Evolutionary conservation across 2,113 vertebrate genomes (phyloP), one percentile per base, ranked within the genome.

Genomic region (Rhea pennata): DNA sequence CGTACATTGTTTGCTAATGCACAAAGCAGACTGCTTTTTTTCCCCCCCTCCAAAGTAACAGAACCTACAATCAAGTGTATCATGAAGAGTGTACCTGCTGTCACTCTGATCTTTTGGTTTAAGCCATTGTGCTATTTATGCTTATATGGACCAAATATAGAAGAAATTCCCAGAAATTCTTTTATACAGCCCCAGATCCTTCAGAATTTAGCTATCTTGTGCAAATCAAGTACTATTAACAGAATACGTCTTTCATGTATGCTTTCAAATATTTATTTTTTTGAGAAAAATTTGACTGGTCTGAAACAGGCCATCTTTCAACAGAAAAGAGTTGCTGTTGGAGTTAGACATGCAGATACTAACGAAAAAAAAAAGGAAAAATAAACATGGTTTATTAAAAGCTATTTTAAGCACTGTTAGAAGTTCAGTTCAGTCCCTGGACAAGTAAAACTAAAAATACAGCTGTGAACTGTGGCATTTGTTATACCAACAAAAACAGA

Each of bases 401-500:
- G 12, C 6, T 61, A 16, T 44, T 75, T 66, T 61, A 71, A 80
- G 26, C 46, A 31, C 56, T 39, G 31, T 72, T 66, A 76, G 10
- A 64, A 77, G 20, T 66, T 42, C 5, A 40, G 10, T 53, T 81
- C 59, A 36, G 5, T 53, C 64, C 8, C 48, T 33, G 27, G 26
- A 61, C 15, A 9, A 54, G 5, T 36, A 77, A 40, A 80, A 44
- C 24, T 67, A 31, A 67, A 67, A 62, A 46, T 2, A 9, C 29
- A 23, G 6, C 36, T 85, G 33, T 23, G 36, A 0, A 0, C 15
- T 39, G 17, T 12, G 7, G 16, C 21, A 39, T 29, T 46, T 22
- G 5, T 24, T 33, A n/a, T 39, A 31, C 8, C 51, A 67, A 64
- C 0, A 0, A 67, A 51, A 15, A 24, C 3, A 39, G 4, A 15